A percentile compares a stretch with the other conserved stretches of the same genome.
phyloP scores from a whole-genome alignment of 2,888 invertebrate species.

The Polylopha cassiicola region DNA sequence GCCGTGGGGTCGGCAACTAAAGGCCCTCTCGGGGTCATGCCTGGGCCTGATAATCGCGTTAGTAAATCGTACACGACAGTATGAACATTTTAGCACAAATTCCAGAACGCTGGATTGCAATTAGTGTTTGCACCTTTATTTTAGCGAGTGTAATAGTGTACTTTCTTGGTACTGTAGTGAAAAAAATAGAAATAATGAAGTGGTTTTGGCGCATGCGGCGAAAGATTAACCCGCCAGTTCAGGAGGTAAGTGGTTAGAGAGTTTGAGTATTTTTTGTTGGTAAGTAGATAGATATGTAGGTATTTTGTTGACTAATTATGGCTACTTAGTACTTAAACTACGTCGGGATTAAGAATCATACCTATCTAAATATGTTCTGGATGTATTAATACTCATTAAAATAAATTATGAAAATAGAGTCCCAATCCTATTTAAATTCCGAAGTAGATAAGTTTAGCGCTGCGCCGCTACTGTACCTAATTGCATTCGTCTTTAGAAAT shows the following conservation, averaged over 20 bases:
- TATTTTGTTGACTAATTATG: too few relatives aligned
- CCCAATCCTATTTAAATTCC: too few relatives aligned
- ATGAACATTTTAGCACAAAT: conserved; percentile 1
- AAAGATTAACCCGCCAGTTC: conserved; percentile 18
- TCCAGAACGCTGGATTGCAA: not conserved
- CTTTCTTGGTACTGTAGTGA: conserved; percentile 17
- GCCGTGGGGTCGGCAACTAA: conserved; percentile 6
- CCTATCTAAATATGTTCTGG: too few relatives aligned
- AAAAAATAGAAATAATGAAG: conserved; percentile 27
- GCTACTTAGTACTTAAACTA: too few relatives aligned
- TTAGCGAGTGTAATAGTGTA: conserved; percentile 14
- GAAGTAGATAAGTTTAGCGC: too few relatives aligned
- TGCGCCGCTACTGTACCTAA: too few relatives aligned
- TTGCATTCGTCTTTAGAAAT: too few relatives aligned
- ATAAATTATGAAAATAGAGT: too few relatives aligned
- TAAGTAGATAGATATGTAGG: conserved; percentile 3
- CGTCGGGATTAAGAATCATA: too few relatives aligned
- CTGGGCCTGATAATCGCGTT: conserved; percentile 5
- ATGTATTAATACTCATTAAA: too few relatives aligned
- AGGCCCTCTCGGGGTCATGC: conserved; percentile 8
- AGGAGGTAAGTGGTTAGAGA: conserved; percentile 15
- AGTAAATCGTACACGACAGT: conserved; percentile 4
- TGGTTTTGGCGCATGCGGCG: conserved; percentile 26
- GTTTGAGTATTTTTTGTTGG: too few relatives aligned
- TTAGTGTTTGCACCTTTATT: not conserved